Evolutionary conservation across 2,113 vertebrate genomes (phyloP).

Genomic region (rat (Rattus norvegicus)): DNA sequence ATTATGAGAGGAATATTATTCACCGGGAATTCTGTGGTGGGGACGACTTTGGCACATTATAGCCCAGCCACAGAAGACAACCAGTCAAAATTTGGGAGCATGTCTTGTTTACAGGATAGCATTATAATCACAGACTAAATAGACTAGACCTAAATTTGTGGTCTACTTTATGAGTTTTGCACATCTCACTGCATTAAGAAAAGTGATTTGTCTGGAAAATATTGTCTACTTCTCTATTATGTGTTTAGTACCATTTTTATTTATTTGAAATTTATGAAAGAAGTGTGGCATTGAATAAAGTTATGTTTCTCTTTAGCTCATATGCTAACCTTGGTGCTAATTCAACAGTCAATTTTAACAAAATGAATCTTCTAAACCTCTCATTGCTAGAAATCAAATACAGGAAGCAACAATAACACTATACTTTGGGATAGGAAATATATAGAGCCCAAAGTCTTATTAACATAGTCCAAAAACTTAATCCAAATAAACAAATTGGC

Average conservation of each 20-base stretch:
- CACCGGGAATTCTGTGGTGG: conserved; percentile 51
- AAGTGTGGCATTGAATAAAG: conserved; percentile 49
- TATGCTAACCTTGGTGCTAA: conserved; percentile 12
- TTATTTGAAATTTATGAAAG: conserved; percentile 59
- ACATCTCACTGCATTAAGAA: neutral
- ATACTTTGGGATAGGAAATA: conserved; percentile 52
- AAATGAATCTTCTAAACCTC: conserved; percentile 46
- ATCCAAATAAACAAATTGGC: conserved; percentile 35
- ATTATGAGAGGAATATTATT: conserved; percentile 69
- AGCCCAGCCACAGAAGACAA: conserved; percentile 50
- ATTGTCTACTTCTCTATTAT: conserved; percentile 4
- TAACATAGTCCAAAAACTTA: conserved; percentile 41
- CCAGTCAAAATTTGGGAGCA: conserved; percentile 55
- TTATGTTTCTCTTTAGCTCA: conserved; percentile 15
- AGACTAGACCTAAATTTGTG: conserved; percentile 27
- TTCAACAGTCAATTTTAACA: conserved; percentile 29
- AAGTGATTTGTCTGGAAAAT: conserved; percentile 56
- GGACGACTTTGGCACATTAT: conserved; percentile 54
- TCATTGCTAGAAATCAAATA: conserved; percentile 61
- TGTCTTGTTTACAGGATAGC: conserved; percentile 44
- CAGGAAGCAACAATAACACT: conserved; percentile 44
- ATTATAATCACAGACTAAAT: conserved; percentile 53
- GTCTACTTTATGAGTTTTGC: conserved; percentile 31
- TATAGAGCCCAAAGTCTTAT: conserved; percentile 46
- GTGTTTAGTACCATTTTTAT: conserved; percentile 56